Evolutionary conservation across 2,888 invertebrate genomes (phyloP).

Genomic region (Melipona bicolor): DNA sequence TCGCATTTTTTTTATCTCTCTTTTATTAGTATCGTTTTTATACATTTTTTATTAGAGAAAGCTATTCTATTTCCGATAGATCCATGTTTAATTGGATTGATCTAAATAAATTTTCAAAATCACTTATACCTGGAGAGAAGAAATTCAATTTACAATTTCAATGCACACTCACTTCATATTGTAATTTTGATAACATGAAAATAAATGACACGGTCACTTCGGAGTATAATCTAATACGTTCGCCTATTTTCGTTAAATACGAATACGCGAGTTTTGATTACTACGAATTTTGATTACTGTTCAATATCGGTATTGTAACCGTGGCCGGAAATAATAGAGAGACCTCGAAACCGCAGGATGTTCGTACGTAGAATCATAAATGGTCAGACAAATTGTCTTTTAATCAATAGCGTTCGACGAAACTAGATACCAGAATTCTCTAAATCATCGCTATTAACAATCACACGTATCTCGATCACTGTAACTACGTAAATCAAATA

Average conservation of each 20-base stretch:
- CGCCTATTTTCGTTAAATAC: background rate
- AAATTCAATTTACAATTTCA: background rate
- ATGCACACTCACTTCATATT: too few relatives aligned
- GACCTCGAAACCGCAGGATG: slow-evolving; percentile 34
- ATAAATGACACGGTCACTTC: background rate
- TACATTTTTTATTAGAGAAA: background rate
- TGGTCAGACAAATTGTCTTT: slow-evolving; percentile 33
- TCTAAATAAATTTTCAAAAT: background rate
- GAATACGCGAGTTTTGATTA: slow-evolving; percentile 6
- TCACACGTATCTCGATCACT: background rate
- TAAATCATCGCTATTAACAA: slow-evolving; percentile 37
- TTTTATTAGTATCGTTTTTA: background rate
- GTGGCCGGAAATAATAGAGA: slow-evolving; percentile 40
- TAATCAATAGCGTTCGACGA: slow-evolving; percentile 29
- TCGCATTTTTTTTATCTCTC: too few relatives aligned
- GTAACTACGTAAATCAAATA: background rate
- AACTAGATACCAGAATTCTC: slow-evolving; percentile 36
- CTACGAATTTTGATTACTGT: slow-evolving; percentile 40
- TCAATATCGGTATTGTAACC: slow-evolving; percentile 45
- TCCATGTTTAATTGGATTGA: background rate
- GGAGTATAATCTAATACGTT: slow-evolving; percentile 24
- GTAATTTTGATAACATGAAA: background rate
- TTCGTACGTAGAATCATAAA: slow-evolving; percentile 29
- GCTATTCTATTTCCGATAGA: background rate
- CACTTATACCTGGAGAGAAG: background rate